phyloP scores from a whole-genome alignment of 1,140 invertebrate species.

The Lasioglossum baleicum region DNA sequence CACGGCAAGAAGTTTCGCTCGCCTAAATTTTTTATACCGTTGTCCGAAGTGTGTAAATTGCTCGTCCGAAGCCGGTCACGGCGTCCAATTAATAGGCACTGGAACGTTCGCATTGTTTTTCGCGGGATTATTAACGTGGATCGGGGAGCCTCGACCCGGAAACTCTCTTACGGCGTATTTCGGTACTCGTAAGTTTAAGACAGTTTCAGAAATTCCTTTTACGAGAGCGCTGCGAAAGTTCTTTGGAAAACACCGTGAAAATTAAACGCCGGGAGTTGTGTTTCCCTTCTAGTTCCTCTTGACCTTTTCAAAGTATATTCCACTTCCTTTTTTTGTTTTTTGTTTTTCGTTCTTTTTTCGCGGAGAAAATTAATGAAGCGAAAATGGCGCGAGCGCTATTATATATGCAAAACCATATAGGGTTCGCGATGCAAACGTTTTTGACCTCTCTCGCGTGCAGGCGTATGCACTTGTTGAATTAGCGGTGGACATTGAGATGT shows the following conservation, averaged over 20 bases:
- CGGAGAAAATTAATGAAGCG: neutral
- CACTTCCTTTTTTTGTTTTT: no score
- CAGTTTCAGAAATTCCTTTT: constrained; percentile 3
- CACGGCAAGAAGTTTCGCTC: neutral
- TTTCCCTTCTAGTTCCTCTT: neutral
- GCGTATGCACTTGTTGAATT: no score
- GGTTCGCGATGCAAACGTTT: no score
- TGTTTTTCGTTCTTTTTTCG: neutral
- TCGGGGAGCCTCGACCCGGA: neutral
- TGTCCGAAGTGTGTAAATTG: no score
- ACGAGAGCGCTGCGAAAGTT: constrained; percentile 4
- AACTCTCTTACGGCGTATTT: neutral
- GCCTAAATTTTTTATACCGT: constrained; percentile 11
- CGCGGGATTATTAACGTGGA: neutral
- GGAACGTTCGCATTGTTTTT: neutral
- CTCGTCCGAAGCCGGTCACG: neutral
- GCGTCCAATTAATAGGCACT: constrained; percentile 10
- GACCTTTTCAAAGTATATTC: neutral
- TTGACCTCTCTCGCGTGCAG: no score
- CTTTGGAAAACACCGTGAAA: constrained; percentile 6
- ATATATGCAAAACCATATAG: neutral
- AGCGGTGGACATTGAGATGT: no score
- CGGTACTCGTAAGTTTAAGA: neutral
- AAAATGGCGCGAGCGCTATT: neutral
- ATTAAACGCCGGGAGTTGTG: neutral